phyloP scores from a whole-genome alignment of 53 echinoderm and acorn worm genomes.

The Antedon mediterranea region DNA sequence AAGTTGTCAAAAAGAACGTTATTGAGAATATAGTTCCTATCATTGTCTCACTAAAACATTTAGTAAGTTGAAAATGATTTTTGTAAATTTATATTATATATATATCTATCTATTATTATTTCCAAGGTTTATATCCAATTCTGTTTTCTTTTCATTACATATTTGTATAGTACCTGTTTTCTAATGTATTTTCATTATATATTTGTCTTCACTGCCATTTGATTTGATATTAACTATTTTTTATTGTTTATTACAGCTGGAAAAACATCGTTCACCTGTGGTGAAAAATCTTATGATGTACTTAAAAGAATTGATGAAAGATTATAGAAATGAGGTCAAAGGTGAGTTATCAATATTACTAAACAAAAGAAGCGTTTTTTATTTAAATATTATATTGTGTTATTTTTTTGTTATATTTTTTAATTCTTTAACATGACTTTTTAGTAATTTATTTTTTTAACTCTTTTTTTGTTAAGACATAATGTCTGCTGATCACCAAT shows the following conservation, averaged over 20 bases:
- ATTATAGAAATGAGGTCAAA: conserved; percentile 89
- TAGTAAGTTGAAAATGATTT: conserved; percentile 39
- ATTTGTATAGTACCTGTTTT: too few relatives aligned
- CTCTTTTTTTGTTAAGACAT: conserved; percentile 32
- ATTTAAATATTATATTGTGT: too few relatives aligned
- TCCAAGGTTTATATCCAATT: too few relatives aligned
- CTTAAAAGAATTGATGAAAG: conserved; percentile 84
- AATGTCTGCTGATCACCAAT: conserved; percentile 70
- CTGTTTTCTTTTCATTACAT: too few relatives aligned
- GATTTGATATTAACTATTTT: not conserved
- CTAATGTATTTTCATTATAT: not conserved
- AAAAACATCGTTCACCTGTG: conserved; percentile 66
- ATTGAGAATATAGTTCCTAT: conserved; percentile 86
- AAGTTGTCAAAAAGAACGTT: conserved; percentile 84
- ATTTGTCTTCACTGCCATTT: not conserved
- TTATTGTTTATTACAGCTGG: conserved; percentile 30
- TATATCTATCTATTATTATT: too few relatives aligned
- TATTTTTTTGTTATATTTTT: too few relatives aligned
- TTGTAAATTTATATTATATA: too few relatives aligned
- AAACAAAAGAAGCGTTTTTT: too few relatives aligned
- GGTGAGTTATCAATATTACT: conserved; percentile 35
- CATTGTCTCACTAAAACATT: conserved; percentile 75
- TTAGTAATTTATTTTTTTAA: not conserved
- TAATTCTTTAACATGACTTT: not conserved
- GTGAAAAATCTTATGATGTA: conserved; percentile 79